Evolutionary conservation across 1,140 invertebrate species (phyloP), one percentile per base, ranked within the genome.

Genomic region (Drosophila arizonae): DNA sequence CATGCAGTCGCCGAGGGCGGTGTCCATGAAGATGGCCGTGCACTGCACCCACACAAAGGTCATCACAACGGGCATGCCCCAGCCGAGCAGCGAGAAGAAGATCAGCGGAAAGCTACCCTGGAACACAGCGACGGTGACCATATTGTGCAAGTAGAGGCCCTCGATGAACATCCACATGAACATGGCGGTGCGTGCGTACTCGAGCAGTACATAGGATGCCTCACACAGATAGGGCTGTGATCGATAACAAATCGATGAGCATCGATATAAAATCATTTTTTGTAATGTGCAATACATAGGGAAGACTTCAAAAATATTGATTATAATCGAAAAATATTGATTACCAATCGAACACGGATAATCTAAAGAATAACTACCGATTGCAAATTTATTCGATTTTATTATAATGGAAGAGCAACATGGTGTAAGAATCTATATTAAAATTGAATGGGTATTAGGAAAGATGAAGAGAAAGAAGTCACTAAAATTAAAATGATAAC

Each of bases 141-240:
- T 95, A 81, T 97, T 97, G 90, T 98, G 96, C 17, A 98, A 92
- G 86, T 97, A 97, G 15, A 97, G 92, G 1, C 97, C 97, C 90
- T 98, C 97, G 30, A 98, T 95, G 79, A 98, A 97, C 97, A 98
- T 98, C 97, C 97, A 98, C 95, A 96, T 96, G 85, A 98, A 98
- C 94, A 97, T 97, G 0, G 96, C 96, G 0, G 97, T 97, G 69
- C 95, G 94, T 0, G 96, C 95, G 90, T 98, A 98, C 91, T 98
- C 97, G 75, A 98, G 86, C 1, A 97, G 91, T 0, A 96, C 93
- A 86, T 96, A 97, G 54, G 94, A 95, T 0, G 93, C 92, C 89
- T 98, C 96, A 84, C 97, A 97, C 0, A 98, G 91, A 45, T 96
- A 93, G 0, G 95, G 94, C 97, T 98, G 52, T 6, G 17, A 63